Base-by-base conservation (phyloP, 2,113 vertebrate genomes). In the Dolichotis patagonum region DNA sequence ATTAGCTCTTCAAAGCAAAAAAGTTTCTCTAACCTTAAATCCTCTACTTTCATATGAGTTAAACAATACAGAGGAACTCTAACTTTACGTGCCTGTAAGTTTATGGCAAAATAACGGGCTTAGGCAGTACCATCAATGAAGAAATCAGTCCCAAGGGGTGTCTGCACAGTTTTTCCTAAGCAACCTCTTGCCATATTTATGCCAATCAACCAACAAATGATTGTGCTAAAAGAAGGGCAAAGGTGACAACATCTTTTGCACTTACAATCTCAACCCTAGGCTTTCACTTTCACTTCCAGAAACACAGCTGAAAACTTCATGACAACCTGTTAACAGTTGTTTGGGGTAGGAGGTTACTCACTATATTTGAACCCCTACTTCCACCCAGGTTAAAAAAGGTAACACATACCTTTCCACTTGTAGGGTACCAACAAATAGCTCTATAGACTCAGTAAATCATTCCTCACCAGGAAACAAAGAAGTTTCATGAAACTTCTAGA, bases 201-300 rank as follows among this genome's bases (percentile, higher is more conserved):
- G n/a, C 80, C 63, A 67, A 78, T 62, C 49, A 90, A 96, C 85
- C 77, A 94, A 65, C 52, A 95, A 94, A 95, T 78, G n/a, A 89
- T 24, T 56, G 81, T 43, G 62, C 62, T 83, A 77, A 69, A 95
- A 90, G 75, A 77, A 96, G 95, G 92, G 41, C 82, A 97, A 95
- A 98, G 85, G 96, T 94, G 43, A 62, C n/a, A 63, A 81, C 7
- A 92, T 56, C 41, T 75, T 92, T 63, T 84, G n/a, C 52, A 60
- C 46, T 83, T 82, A 77, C 52, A 87, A 56, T 41, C 41, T 85
- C 22, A 60, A n/a, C 17, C 26, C 49, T 24, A 56, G 32, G 28
- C 63, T 96, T 96, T 96, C 41, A 41, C 84, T 97, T 96, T 97
- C 67, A 93, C 90, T 97, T 88, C 62, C 56, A 88, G 49, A 67